Base-by-base conservation (phyloP, 2,113 vertebrate species). In the Ptilonorhynchus violaceus region DNA sequence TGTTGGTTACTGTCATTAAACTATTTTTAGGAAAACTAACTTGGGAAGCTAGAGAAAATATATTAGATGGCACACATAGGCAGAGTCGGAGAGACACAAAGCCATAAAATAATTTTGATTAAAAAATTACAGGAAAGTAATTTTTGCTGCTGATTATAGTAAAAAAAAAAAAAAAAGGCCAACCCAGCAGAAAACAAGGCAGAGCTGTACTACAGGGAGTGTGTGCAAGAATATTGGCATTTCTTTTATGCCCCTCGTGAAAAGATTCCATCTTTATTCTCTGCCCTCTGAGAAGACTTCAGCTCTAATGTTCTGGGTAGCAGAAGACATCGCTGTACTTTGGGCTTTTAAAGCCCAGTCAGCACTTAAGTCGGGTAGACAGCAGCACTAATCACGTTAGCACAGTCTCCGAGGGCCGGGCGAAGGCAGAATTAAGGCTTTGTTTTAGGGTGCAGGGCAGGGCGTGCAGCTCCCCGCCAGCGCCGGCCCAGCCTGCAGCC, bases 371-470 rank as follows among this genome's bases (percentile, higher is more conserved):
- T 68, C 66, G 97, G 89, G 95, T 73, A 96, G 98, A 97, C 97
- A 97, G 98, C 98, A 97, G 95, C 97, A 84, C 98, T 98, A 98
- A 98, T 98, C 98, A 82, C 18, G 31, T 98, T 98, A 98, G 95
- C 96, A 59, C 88, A 84, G 94, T 92, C 97, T 96, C 97, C 76
- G 31, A 63, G 78, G 95, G 94, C 74, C 11, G 5, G n/a, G 92
- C 3, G 93, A 96, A 93, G 89, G 97, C 97, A 96, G 91, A 98
- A 98, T 98, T 93, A 92, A 59, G 18, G 44, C 95, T 81, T 98
- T 98, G 97, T 98, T 96, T 97, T 87, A 81, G 93, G 95, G 68
- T 91, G 96, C 82, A 74, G 97, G 95, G 92, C 95, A 72, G 75
- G 44, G 81, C 17, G 63, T 94, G 39, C 37, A 56, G 90, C 94